Evolutionary conservation across 2,113 vertebrate species (phyloP).

Genomic region (Alligator mississippiensis): DNA sequence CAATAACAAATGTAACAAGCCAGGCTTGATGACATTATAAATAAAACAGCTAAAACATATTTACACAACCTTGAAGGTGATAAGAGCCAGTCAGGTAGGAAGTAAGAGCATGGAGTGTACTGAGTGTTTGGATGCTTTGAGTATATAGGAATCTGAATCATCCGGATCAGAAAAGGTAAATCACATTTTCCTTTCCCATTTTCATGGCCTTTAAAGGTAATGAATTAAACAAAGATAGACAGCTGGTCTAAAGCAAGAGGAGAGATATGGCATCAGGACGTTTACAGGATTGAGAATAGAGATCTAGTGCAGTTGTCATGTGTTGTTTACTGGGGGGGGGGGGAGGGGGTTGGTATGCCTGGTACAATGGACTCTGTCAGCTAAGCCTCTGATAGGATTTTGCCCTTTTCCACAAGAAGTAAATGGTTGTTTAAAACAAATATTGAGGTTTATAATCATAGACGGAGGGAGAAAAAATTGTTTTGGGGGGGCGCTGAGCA

Average conservation of each 20-base stretch:
- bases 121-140: neutral
- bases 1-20: neutral
- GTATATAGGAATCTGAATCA: neutral
- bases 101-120: neutral
- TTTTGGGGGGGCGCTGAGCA: no score
- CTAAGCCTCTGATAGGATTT: neutral
- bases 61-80: neutral
- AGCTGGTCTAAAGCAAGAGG: neutral
- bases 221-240: neutral
- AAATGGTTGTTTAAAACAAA: neutral
- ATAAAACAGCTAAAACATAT: conserved; percentile 2
- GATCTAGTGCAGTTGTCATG: neutral
- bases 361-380: neutral
- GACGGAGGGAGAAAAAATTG: no score
- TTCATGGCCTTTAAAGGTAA: neutral
- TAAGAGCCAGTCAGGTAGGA: neutral
- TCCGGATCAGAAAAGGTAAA: neutral
- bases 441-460: neutral
- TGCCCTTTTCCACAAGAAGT: neutral
- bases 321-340: neutral
- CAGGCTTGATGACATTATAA: neutral
- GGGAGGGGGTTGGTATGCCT: fast-evolving
- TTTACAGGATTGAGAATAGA: neutral
- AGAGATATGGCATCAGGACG: neutral
- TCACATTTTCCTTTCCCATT: neutral